A percentile compares a stretch with the other conserved stretches of the same genome.
These are phyloP conservation scores for Lomographa bimaculata DNA, from an alignment of 2,888 invertebrate genomes.

Conservation along the genomic window DNA sequence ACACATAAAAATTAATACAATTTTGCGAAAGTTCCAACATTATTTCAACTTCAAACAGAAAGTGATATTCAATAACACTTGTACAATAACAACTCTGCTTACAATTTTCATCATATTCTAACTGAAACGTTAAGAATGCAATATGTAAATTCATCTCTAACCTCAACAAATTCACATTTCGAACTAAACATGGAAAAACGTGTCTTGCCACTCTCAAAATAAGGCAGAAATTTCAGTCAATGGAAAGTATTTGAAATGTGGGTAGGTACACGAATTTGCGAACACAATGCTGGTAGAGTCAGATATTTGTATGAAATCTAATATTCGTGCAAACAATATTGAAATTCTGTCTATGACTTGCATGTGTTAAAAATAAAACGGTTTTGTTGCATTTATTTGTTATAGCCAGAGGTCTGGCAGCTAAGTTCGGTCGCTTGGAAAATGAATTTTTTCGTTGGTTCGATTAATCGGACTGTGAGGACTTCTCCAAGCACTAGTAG, in stretches of 20 bases:
- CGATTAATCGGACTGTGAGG: too few relatives aligned
- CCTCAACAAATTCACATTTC: conserved; percentile 36
- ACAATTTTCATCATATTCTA: conserved; percentile 1
- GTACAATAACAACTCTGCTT: conserved; percentile 6
- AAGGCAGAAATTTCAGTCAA: conserved; percentile 2
- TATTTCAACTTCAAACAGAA: neutral
- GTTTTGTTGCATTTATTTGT: too few relatives aligned
- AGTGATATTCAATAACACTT: conserved; percentile 1
- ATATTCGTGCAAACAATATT: conserved; percentile 24
- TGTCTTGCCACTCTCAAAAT: neutral
- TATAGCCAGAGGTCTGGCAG: too few relatives aligned
- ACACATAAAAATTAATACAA: too few relatives aligned
- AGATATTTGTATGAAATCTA: conserved; percentile 26
- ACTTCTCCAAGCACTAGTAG: too few relatives aligned
- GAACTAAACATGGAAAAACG: neutral
- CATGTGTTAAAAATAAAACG: conserved; percentile 11
- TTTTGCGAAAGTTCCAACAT: too few relatives aligned
- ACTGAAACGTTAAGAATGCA: conserved; percentile 52
- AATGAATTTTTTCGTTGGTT: too few relatives aligned
- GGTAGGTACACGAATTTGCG: conserved; percentile 41
- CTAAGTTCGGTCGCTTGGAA: too few relatives aligned
- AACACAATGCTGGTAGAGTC: conserved; percentile 13
- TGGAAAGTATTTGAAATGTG: conserved; percentile 14
- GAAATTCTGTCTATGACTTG: conserved; percentile 11
- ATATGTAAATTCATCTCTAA: conserved; percentile 65